phyloP scores from a whole-genome alignment of 2,113 vertebrate genomes.

The Panthera leo region DNA sequence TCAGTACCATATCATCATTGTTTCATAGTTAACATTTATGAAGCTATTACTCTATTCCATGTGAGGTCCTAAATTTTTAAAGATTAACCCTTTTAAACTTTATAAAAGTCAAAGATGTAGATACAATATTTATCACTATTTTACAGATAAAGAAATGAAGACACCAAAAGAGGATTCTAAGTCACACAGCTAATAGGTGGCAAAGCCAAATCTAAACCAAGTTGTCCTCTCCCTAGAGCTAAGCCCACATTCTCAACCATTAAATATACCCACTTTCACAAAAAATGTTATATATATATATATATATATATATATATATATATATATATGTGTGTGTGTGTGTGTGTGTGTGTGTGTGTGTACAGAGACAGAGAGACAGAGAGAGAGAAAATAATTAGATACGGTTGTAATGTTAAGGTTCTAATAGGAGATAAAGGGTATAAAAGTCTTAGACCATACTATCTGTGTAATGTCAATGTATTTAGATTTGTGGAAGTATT shows the following conservation, averaged over 20 bases:
- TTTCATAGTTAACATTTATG: background rate
- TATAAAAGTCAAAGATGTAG: background rate
- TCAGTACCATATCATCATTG: background rate
- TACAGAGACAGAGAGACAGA: no score
- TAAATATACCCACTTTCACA: background rate
- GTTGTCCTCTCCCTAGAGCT: background rate
- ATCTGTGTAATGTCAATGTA: background rate
- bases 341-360: no score
- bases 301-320: no score
- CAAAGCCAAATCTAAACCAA: background rate
- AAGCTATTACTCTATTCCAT: background rate
- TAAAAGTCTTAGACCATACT: background rate
- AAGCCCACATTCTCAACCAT: background rate
- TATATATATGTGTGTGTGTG: no score
- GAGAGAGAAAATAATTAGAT: background rate
- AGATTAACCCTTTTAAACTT: background rate
- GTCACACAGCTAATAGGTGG: background rate
- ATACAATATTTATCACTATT: background rate
- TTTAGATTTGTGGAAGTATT: background rate
- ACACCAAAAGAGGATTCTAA: background rate
- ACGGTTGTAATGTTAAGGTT: background rate
- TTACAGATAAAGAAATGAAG: background rate
- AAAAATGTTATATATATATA: background rate
- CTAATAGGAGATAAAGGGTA: background rate
- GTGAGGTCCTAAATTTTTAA: background rate